phyloP scores from a whole-genome alignment of 2,888 invertebrate species.

The Eilema griseolum region DNA sequence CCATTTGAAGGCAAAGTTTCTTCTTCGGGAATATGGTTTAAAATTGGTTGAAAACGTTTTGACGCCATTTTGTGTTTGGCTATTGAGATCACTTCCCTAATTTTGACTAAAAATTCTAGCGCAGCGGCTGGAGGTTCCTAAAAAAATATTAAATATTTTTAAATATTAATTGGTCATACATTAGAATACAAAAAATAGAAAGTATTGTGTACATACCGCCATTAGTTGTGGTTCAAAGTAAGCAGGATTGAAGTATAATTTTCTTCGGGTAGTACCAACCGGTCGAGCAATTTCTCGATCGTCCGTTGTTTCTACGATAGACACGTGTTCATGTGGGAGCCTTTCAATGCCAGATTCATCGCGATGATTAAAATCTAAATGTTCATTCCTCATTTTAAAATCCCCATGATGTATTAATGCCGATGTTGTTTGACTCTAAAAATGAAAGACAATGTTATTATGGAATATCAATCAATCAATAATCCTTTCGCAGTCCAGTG shows the following conservation, averaged over 20 bases:
- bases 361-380: slow-evolving; percentile 74
- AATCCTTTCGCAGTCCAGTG: too few species aligned
- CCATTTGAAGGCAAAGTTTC: slow-evolving; percentile 84
- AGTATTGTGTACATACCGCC: slow-evolving; percentile 86
- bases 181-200: neutral
- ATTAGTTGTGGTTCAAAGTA: slow-evolving; percentile 96
- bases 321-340: slow-evolving; percentile 94
- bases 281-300: slow-evolving; percentile 90
- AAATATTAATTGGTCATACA: neutral
- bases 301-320: slow-evolving; percentile 93
- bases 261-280: slow-evolving; percentile 91
- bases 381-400: slow-evolving; percentile 71
- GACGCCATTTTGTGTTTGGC: slow-evolving; percentile 95
- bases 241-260: slow-evolving; percentile 96
- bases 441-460: slow-evolving; percentile 42
- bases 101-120: slow-evolving; percentile 95
- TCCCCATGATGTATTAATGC: slow-evolving; percentile 88
- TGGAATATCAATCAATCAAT: too few species aligned
- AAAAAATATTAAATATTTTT: slow-evolving; percentile 22
- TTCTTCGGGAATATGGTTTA: slow-evolving; percentile 94
- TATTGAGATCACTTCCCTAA: slow-evolving; percentile 95
- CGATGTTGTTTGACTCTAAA: slow-evolving; percentile 87
- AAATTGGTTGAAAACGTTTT: slow-evolving; percentile 92
- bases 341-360: slow-evolving; percentile 89
- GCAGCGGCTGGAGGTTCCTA: slow-evolving; percentile 97